phyloP scores from a whole-genome alignment of 2,113 vertebrate genomes.

The Xenus cinereus region DNA sequence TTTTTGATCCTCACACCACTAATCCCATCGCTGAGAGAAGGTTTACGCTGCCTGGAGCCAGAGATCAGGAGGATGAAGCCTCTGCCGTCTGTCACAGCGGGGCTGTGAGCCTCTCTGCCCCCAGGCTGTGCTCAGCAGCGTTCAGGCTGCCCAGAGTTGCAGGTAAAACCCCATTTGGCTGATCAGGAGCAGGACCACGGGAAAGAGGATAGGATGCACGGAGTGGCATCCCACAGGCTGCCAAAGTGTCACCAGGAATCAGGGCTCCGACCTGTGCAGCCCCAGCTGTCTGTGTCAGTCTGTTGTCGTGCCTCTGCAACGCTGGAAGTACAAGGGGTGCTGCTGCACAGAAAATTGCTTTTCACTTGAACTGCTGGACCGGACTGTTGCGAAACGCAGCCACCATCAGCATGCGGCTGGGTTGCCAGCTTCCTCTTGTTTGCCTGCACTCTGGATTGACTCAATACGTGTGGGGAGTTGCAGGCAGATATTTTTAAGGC shows the following conservation, averaged over 20 bases:
- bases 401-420: accelerated
- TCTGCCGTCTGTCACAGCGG: accelerated
- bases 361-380: not conserved
- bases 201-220: not conserved
- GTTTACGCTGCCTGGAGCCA: not conserved
- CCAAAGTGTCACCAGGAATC: accelerated
- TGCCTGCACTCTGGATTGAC: accelerated
- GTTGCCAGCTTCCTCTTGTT: not conserved
- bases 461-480: accelerated
- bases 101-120: not conserved
- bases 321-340: not conserved
- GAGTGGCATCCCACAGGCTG: not conserved
- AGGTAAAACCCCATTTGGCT: not conserved
- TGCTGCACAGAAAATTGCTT: not conserved
- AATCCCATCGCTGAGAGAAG: not conserved
- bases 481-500: not conserved
- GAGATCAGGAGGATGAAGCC: not conserved
- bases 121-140: accelerated
- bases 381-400: not conserved
- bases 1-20: not conserved
- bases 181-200: not conserved
- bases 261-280: not conserved
- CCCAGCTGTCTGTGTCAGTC: accelerated
- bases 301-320: not conserved
- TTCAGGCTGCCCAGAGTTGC: not conserved